Evolutionary conservation across 1,140 invertebrate genomes (phyloP), one percentile per base, ranked within the genome.

Genomic region (Antheraea pernyi): DNA sequence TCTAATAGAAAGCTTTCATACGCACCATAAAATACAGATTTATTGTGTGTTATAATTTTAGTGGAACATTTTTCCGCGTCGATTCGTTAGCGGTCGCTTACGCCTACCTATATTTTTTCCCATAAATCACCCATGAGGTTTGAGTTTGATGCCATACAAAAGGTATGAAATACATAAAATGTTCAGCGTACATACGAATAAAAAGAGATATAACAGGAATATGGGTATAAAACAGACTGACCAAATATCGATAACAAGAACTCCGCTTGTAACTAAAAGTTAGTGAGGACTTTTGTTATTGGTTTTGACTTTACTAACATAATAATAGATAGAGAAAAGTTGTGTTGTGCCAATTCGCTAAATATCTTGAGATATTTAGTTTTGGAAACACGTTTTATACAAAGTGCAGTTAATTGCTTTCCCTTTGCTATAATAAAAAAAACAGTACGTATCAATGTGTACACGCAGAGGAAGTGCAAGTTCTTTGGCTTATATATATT

Each of bases 91-190:
- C 61, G 62, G 62, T 70, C 65, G 53, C 61, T 71, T 59, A 64
- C 64, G 60, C 66, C 42, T 68, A 58, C 60, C 64, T 53, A 75
- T 72, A 73, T 73, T 73, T 69, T n/a, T 22, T 37, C 63, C 19
- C 66, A 73, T 73, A 73, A 73, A 73, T 73, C 71, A 73, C 60
- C 58, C 42, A 16, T 36, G 63, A 63, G 58, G 48, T 53, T 67
- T 39, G 59, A 53, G 53, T 69, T 69, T 60, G 59, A 65, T 68
- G 53, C 42, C 37, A 18, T 72, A 46, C 19, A n/a, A 61, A 19
- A 61, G 19, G 19, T 59, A 53, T 48, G 60, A 53, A 62, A 22
- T 67, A 65, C 61, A 42, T 68, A 30, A 63, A 71, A 77, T 65
- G 63, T 60, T 59, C 63, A 58, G 36, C 39, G n/a, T 63, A 58